Percentiles rank a stretch among this genome's conserved stretches.
Evolutionary conservation across 2,888 invertebrate genomes (phyloP).

Genomic region (Hydrotaea diabolus): DNA sequence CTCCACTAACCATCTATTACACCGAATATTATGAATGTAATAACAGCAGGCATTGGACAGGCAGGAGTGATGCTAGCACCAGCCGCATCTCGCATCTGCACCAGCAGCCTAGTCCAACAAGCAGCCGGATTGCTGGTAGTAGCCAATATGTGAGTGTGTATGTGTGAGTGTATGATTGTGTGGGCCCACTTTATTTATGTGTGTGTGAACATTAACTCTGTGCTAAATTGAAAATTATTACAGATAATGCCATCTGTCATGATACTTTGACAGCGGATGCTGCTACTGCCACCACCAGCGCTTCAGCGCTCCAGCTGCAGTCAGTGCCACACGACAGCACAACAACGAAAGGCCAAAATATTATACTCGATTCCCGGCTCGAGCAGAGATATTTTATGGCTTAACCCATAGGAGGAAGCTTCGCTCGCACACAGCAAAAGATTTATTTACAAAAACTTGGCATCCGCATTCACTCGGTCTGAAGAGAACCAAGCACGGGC

Average conservation of each 20-base stretch:
- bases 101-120: slow-evolving; percentile 33
- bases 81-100: slow-evolving; percentile 41
- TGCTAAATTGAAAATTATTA: slow-evolving; percentile 72
- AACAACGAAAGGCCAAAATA: slow-evolving; percentile 24
- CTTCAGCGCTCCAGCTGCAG: background rate
- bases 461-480: slow-evolving; percentile 31
- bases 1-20: slow-evolving; percentile 21
- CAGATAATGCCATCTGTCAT: slow-evolving; percentile 70
- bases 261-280: slow-evolving; percentile 67
- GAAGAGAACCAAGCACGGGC: background rate
- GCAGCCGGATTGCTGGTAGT: slow-evolving; percentile 15
- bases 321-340: background rate
- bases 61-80: slow-evolving; percentile 33
- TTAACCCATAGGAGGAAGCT: slow-evolving; percentile 38
- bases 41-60: slow-evolving; percentile 56
- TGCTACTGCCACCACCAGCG: slow-evolving; percentile 6
- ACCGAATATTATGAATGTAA: slow-evolving; percentile 58
- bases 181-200: slow-evolving; percentile 10
- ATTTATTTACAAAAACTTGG: slow-evolving; percentile 66
- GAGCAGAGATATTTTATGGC: slow-evolving; percentile 54
- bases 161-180: slow-evolving; percentile 12
- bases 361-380: slow-evolving; percentile 26
- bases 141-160: background rate
- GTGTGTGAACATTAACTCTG: slow-evolving; percentile 48
- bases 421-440: slow-evolving; percentile 29